Evolutionary conservation across 2,888 invertebrate species (phyloP).

Genomic region (Idaea biselata): DNA sequence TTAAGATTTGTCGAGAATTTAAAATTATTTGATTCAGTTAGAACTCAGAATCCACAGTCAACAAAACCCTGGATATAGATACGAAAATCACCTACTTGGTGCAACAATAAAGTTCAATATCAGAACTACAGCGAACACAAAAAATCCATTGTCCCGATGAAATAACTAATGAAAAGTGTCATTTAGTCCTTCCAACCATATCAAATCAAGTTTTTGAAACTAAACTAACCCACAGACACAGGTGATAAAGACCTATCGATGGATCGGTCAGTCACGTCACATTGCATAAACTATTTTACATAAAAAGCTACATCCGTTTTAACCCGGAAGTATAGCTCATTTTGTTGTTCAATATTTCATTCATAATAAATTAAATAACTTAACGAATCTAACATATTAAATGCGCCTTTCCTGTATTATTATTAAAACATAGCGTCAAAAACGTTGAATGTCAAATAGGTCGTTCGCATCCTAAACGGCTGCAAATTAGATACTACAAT

Average conservation of each 20-base stretch:
- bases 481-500: conserved; percentile 48
- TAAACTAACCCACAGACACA: not conserved
- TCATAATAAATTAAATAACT: conserved; percentile 2
- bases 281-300: not conserved
- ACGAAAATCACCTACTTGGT: too few species aligned
- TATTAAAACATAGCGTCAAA: conserved; percentile 12
- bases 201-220: not conserved
- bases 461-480: conserved; percentile 38
- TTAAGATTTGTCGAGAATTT: too few species aligned
- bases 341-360: not conserved
- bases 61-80: too few species aligned
- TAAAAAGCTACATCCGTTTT: not conserved
- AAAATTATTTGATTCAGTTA: too few species aligned
- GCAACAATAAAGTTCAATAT: too few species aligned
- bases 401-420: conserved; percentile 6
- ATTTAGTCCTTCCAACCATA: not conserved
- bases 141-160: too few species aligned
- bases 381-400: conserved; percentile 7
- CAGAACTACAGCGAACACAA: too few species aligned
- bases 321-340: not conserved
- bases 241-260: not conserved
- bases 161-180: too few species aligned
- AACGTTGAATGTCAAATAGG: conserved; percentile 37
- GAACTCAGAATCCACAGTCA: too few species aligned
- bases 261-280: not conserved